Base-by-base conservation (phyloP, 1,140 invertebrate species). In the Triops cancriformis region DNA sequence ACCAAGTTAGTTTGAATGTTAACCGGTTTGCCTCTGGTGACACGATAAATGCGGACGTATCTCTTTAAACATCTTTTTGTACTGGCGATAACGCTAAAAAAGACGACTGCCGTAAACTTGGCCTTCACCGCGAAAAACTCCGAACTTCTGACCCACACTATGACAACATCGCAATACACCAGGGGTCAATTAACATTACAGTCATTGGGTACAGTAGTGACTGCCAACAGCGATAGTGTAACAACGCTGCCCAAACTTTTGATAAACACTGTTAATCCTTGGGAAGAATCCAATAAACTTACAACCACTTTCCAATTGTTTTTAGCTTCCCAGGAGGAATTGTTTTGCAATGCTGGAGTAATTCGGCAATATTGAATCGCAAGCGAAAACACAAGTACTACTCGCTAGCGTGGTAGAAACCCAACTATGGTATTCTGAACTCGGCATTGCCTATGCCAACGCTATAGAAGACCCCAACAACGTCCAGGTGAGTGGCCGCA, bases 401-500 rank as follows among this genome's bases (percentile, higher is more conserved):
- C 51, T 14, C 23, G 14, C 14, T 64, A 64, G 51, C n/a, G 14
- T 18, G 51, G 23, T 64, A 23, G 51, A 23, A 64, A 64, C 51
- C 6, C 51, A 64, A 64, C 51, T 64, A 64, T 23, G 51, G 18
- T 14, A 64, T 6, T n/a, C 18, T 64, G 14, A 64, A 64, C 51
- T 64, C 51, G 5, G 23, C 51, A 64, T 6, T 37, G 51, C n/a
- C 51, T 64, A 64, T 23, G 51, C 23, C 23, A 64, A 64, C 51
- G 51, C 51, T 64, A 18, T 64, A 64, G 3, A 64, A 64, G 51
- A 64, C 18, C 51, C 51, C 51, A 64, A 64, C 51, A 64, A 64
- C 51, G 51, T 64, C 51, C 51, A 64, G 51, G 51, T 64, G 51
- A 64, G 51, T 64, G 51, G 51, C 51, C 51, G 51, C 51, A 64